A percentile compares a stretch with the other conserved stretches of the same genome.
phyloP scores from a whole-genome alignment of 2,113 vertebrate genomes.

The Coregonus clupeaformis region DNA sequence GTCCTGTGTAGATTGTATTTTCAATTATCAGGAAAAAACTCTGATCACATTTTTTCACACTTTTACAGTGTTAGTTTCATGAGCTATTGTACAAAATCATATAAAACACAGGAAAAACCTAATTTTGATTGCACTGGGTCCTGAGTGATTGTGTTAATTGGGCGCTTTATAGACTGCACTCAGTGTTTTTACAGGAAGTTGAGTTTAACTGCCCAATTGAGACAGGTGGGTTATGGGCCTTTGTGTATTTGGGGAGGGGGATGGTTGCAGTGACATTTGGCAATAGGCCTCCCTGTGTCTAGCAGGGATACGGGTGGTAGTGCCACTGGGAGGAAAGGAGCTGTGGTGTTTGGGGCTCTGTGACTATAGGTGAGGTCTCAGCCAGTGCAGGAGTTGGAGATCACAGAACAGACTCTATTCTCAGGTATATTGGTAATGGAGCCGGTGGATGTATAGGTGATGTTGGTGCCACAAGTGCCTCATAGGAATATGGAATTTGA shows the following conservation, averaged over 20 bases:
- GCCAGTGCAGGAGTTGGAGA: neutral
- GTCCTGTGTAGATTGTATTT: no score
- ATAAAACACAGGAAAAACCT: no score
- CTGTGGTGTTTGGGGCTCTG: neutral
- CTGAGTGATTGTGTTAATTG: slow-evolving; percentile 18
- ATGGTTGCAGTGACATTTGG: slow-evolving; percentile 1
- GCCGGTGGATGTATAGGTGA: neutral
- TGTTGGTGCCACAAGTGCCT: neutral
- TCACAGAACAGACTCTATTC: neutral
- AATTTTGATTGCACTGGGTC: neutral
- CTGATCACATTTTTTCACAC: no score
- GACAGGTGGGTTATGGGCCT: neutral
- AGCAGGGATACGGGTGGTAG: neutral
- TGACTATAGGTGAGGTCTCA: neutral
- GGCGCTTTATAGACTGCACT: slow-evolving; percentile 21
- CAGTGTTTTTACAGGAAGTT: slow-evolving; percentile 26
- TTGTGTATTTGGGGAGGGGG: slow-evolving; percentile 2
- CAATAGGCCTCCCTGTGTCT: neutral
- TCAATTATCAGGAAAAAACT: no score
- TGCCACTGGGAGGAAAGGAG: slow-evolving; percentile 3
- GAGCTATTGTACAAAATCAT: no score
- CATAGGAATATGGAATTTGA: neutral
- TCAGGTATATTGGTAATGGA: neutral
- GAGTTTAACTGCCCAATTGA: slow-evolving; percentile 10
- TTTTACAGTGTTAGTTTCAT: no score